Evolutionary conservation across 2,113 vertebrate genomes (phyloP).

Genomic region (Tetrao urogallus): DNA sequence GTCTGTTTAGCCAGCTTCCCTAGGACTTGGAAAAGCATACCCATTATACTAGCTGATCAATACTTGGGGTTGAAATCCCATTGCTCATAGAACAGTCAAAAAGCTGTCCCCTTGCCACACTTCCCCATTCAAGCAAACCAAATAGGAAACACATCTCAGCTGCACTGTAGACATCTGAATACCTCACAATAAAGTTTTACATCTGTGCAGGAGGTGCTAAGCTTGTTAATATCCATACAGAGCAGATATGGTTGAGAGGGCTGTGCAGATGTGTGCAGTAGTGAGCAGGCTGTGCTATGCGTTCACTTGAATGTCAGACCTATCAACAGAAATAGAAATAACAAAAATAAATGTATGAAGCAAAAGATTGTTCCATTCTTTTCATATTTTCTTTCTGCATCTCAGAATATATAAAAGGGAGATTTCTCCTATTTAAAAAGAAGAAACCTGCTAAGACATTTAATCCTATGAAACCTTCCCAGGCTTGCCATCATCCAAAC

Average conservation of each 20-base stretch:
- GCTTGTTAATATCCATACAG: background rate
- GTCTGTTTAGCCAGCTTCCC: background rate
- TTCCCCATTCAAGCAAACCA: background rate
- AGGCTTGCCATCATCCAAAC: background rate
- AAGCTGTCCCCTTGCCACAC: background rate
- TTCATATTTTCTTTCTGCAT: background rate
- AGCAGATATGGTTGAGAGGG: background rate
- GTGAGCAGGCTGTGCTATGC: background rate
- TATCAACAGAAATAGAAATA: background rate
- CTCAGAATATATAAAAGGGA: background rate
- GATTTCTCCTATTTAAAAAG: background rate
- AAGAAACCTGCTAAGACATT: background rate
- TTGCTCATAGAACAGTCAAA: background rate
- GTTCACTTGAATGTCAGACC: background rate
- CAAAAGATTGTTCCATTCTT: background rate
- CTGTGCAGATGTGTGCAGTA: accelerated
- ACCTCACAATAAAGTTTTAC: background rate
- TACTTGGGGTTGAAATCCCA: background rate
- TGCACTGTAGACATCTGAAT: background rate
- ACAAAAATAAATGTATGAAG: background rate
- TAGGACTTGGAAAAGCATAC: background rate
- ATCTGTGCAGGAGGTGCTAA: background rate
- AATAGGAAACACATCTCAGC: background rate
- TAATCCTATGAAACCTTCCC: background rate
- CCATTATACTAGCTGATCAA: background rate